A percentile compares a stretch with the other conserved stretches of the same genome.
Conservation (phyloP, 2,797 vertebrate species). For the Mareca penelope region DNA sequence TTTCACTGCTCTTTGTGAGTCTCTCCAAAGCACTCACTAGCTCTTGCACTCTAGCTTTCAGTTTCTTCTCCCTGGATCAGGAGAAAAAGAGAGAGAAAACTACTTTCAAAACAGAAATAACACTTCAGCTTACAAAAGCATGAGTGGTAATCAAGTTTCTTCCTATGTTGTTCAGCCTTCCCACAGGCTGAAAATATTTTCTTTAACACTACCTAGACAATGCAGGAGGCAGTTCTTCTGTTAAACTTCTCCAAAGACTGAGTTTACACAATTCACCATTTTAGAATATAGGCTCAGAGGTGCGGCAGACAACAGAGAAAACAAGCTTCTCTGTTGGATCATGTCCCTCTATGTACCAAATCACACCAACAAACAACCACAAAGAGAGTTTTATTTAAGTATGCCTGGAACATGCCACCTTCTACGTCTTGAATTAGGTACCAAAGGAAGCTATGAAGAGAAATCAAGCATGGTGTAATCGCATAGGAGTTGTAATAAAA, state of each 20-base stretch:
- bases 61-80: slow-evolving; percentile 84
- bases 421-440: not conserved
- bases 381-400: not conserved
- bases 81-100: not conserved
- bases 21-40: slow-evolving; percentile 86
- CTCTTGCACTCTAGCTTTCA: slow-evolving; percentile 87
- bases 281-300: not conserved
- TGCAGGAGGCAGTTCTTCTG: not conserved
- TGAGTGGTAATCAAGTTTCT: not conserved
- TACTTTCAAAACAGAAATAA: not conserved
- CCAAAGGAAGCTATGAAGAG: not conserved
- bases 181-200: not conserved
- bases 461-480: not conserved
- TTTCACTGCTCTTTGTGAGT: slow-evolving; percentile 89
- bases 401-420: not conserved
- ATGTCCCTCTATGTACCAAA: not conserved
- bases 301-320: not conserved
- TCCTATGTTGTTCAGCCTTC: not conserved
- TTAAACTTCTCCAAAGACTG: not conserved
- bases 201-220: not conserved
- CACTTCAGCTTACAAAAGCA: not conserved
- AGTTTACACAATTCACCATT: not conserved
- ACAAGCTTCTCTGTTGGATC: not conserved
- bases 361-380: not conserved
- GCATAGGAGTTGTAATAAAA: not conserved